Evolutionary conservation across 2,113 vertebrate genomes (phyloP), one percentile per base, ranked within the genome.

Genomic region (Climacteris rufus): DNA sequence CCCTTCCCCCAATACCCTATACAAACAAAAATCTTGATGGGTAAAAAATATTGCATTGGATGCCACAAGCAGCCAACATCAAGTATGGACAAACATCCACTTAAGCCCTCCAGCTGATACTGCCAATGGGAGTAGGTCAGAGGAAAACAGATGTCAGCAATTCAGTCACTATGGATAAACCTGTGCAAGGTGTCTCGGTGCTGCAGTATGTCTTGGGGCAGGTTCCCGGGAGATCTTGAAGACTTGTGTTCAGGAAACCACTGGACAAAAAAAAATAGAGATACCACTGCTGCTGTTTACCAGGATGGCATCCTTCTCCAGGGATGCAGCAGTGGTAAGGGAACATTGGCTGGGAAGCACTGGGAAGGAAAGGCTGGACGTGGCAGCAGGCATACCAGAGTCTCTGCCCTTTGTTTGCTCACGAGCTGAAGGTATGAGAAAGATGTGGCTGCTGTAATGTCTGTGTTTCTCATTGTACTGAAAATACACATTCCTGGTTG

Each of bases 351-450:
- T 60, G 31, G 53, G 66, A 63, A 21, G 6, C 4, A 10, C 10
- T 3, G 5, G 64, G 59, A 65, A 45, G n/a, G 57, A 87, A 37
- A 25, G 0, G 1, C 45, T 65, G 64, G 50, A 81, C 0, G 0
- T 53, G 56, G 86, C 49, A 69, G 66, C 17, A 37, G 71, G 50
- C 40, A 39, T 53, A 27, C 49, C 2, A 1, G 39, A 70, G 17
- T 39, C 47, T 76, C 76, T 54, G 44, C 39, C 47, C 66, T 80
- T 74, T 92, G 17, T 83, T 70, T 83, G 66, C 60, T 78, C 15
- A 1, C n/a, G 27, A 61, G 76, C 35, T 65, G 30, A 61, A 63
- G 68, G n/a, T 52, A 7, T 60, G 57, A 71, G n/a, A 60, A 86
- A 35, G 72, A 56, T 3, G 1, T 42, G 30, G 13, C 60, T 81